Conservation (phyloP, 1,140 invertebrate species). For the Drosophila santomea region DNA sequence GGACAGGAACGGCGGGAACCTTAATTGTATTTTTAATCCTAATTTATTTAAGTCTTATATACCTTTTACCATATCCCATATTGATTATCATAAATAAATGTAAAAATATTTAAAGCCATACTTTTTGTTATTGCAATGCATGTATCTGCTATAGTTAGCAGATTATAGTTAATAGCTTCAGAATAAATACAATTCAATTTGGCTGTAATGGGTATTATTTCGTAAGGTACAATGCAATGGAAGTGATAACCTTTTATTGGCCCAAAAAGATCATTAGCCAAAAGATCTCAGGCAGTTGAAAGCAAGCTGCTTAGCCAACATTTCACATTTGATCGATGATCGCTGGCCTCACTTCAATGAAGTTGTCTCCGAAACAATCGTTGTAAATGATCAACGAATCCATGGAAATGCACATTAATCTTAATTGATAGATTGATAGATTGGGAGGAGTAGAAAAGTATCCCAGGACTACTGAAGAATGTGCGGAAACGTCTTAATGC, state of each 20-base stretch:
- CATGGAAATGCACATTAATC: constrained; percentile 56
- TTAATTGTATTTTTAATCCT: not conserved
- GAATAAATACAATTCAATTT: no score
- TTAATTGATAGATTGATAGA: constrained; percentile 73
- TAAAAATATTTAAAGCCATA: not conserved
- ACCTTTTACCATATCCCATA: no score
- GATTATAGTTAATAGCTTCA: no score
- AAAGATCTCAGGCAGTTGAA: constrained; percentile 17
- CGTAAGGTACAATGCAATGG: not conserved
- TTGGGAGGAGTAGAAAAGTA: constrained; percentile 3
- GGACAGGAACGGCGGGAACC: not conserved
- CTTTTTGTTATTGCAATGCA: no score
- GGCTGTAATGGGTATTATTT: no score
- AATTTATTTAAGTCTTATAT: no score
- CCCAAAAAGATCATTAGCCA: constrained; percentile 43
- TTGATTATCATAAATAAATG: not conserved
- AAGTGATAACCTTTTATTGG: not conserved
- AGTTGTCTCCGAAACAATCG: constrained; percentile 38
- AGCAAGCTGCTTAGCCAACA: constrained; percentile 26
- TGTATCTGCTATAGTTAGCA: no score
- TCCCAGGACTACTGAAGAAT: constrained; percentile 19
- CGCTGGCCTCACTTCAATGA: constrained; percentile 9
- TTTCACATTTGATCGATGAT: constrained; percentile 40
- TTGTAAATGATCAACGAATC: constrained; percentile 43
- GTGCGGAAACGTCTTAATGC: constrained; percentile 53